Percentiles rank a stretch among this genome's conserved stretches.
phyloP scores from a whole-genome alignment of 2,888 invertebrate genomes.

The Andrena bucephala region DNA sequence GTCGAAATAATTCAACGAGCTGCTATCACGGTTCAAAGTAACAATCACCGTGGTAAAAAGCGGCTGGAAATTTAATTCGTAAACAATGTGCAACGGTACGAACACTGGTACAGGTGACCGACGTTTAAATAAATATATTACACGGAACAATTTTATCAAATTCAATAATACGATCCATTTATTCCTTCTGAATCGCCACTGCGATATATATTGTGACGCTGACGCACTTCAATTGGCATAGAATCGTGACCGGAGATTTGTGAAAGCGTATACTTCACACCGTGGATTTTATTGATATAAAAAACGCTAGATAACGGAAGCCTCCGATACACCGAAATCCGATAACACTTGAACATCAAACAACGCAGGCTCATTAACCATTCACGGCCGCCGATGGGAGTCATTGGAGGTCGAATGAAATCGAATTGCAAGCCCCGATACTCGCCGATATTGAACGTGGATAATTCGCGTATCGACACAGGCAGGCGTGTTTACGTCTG shows the following conservation, averaged over 20 bases:
- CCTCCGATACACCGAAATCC: constrained; percentile 4
- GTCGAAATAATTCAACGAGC: neutral
- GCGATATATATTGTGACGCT: neutral
- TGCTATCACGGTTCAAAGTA: neutral
- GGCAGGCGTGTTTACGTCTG: constrained; percentile 55
- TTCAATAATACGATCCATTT: constrained; percentile 22
- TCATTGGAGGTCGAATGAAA: constrained; percentile 62
- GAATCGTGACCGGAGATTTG: neutral
- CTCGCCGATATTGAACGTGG: constrained; percentile 59
- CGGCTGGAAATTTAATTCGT: constrained; percentile 6
- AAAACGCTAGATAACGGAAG: neutral
- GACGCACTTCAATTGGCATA: neutral
- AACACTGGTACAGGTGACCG: neutral
- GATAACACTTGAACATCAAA: constrained; percentile 51
- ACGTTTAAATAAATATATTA: constrained; percentile 17
- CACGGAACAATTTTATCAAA: neutral
- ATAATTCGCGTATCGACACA: constrained; percentile 52
- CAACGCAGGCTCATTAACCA: constrained; percentile 64
- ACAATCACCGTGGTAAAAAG: neutral
- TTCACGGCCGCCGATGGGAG: constrained; percentile 54
- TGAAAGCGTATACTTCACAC: too few relatives aligned
- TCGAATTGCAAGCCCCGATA: constrained; percentile 58
- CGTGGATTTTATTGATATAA: neutral
- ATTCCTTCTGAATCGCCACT: neutral
- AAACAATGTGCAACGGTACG: too few relatives aligned